These are phyloP conservation scores for Danio tinwini DNA, from an alignment of 2,797 vertebrate species.

Conservation along the genomic window DNA sequence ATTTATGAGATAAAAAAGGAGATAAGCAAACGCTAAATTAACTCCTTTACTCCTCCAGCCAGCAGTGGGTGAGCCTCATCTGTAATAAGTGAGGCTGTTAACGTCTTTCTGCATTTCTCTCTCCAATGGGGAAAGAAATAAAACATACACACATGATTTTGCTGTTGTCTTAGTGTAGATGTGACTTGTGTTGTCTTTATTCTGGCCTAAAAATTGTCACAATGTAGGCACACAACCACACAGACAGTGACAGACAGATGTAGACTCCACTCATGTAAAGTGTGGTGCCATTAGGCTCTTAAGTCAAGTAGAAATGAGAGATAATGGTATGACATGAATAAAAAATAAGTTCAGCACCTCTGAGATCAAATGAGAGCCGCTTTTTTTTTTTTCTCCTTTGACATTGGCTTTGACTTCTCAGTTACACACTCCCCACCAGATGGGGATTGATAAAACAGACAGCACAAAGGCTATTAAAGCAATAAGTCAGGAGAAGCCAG, in stretches of 20 bases:
- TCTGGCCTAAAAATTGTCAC: no score
- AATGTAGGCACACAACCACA: not conserved
- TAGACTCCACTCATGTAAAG: constrained; percentile 30
- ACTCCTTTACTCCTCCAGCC: constrained; percentile 20
- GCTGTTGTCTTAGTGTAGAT: no score
- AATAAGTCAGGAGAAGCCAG: constrained; percentile 12
- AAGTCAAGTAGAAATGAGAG: constrained; percentile 25
- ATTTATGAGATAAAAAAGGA: constrained; percentile 39
- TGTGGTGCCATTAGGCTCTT: constrained; percentile 2
- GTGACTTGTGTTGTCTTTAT: no score
- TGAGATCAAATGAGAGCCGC: constrained; percentile 34
- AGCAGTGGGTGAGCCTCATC: constrained; percentile 10
- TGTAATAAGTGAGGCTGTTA: constrained; percentile 31
- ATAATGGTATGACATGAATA: constrained; percentile 36
- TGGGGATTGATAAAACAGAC: constrained; percentile 24
- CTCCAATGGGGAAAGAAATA: constrained; percentile 14
- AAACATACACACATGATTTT: not conserved
- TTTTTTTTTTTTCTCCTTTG: not conserved
- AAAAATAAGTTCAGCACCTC: constrained; percentile 27
- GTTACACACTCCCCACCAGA: constrained; percentile 17
- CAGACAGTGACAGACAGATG: constrained; percentile 13
- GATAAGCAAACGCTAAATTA: constrained; percentile 15
- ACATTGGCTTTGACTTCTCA: constrained; percentile 14
- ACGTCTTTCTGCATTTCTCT: not conserved
- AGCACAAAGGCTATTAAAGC: constrained; percentile 15